Evolutionary conservation across 2,113 vertebrate species (phyloP), one percentile per base, ranked within the genome.

Genomic region (Formicarius rufipectus): DNA sequence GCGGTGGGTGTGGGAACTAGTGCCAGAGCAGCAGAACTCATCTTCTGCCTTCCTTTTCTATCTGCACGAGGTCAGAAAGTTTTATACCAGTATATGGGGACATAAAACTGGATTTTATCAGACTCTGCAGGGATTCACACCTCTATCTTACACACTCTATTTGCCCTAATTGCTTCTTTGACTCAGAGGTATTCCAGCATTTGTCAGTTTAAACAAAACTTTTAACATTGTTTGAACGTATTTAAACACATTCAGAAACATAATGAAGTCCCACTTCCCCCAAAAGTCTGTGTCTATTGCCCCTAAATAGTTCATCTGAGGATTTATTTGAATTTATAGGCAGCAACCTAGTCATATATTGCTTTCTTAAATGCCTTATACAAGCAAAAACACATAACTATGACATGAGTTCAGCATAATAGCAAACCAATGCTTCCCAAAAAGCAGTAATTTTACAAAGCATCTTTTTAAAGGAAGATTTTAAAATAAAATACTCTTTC

Each of bases 301-400:
- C 37, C 84, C 81, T 94, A 90, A 97, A 96, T 79, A 95, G 93
- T 95, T 93, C 88, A 86, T 55, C 0, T 80, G 93, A 91, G 94
- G 30, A 96, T 97, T 97, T 97, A 94, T 96, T 91, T 96, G 89
- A 97, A 97, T 97, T 96, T 97, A 97, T 91, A 95, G 87, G 44
- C 76, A 96, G 73, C 79, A 93, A 93, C 44, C 33, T 83, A 91
- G 84, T 86, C 85, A 82, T 80, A 85, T 89, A 96, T 78, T 93
- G 90, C 84, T 80, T 92, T 82, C 73, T 89, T 91, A 96, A 96
- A 93, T 84, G 89, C 63, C 92, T 95, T 93, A 89, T 93, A 87
- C 59, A 96, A 97, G 94, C 95, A 97, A 96, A 97, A 97, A 21
- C 10, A 35, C 40, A 39, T 82, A 92, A 94, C 84, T 44, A 83